phyloP scores from a whole-genome alignment of 53 echinoderm and acorn worm species.

The Pentamera pediparva region DNA sequence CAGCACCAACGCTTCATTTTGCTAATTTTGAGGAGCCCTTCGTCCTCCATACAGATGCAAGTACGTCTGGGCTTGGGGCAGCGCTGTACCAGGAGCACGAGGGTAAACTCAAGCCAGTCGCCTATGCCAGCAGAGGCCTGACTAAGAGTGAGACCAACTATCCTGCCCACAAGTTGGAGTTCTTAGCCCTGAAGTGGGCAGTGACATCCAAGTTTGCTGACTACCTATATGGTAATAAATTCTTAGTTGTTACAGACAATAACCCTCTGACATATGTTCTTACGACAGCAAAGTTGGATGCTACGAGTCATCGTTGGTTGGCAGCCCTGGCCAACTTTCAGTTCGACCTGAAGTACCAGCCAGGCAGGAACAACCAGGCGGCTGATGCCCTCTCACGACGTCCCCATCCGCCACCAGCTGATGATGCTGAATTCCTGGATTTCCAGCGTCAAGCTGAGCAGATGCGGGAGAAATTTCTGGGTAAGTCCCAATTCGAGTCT shows the following conservation, averaged over 20 bases:
- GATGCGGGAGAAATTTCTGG: constrained; percentile 11
- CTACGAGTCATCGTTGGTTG: constrained; percentile 56
- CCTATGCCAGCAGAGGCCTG: constrained; percentile 57
- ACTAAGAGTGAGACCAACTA: constrained; percentile 49
- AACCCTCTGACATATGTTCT: constrained; percentile 55
- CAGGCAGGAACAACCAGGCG: constrained; percentile 45
- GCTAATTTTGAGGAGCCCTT: constrained; percentile 53
- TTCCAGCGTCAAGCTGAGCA: not conserved
- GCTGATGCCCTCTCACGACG: constrained; percentile 63
- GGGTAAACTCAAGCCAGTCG: constrained; percentile 50
- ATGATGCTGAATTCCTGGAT: not conserved
- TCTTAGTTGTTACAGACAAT: constrained; percentile 29
- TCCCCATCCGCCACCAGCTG: constrained; percentile 30
- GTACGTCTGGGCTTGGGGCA: constrained; percentile 42
- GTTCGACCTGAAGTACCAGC: constrained; percentile 52
- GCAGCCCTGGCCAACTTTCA: constrained; percentile 45
- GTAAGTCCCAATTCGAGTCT: not conserved
- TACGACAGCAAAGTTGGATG: constrained; percentile 49
- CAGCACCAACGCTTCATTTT: constrained; percentile 52
- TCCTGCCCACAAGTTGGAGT: constrained; percentile 48
- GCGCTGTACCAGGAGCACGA: constrained; percentile 55
- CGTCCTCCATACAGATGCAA: constrained; percentile 64
- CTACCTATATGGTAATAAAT: constrained; percentile 45
- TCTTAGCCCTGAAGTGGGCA: constrained; percentile 32
- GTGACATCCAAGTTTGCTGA: constrained; percentile 51